A percentile compares a stretch with the other conserved stretches of the same genome.
Evolutionary conservation across 2,888 invertebrate genomes (phyloP).

Genomic region (Matsumyia berberina): DNA sequence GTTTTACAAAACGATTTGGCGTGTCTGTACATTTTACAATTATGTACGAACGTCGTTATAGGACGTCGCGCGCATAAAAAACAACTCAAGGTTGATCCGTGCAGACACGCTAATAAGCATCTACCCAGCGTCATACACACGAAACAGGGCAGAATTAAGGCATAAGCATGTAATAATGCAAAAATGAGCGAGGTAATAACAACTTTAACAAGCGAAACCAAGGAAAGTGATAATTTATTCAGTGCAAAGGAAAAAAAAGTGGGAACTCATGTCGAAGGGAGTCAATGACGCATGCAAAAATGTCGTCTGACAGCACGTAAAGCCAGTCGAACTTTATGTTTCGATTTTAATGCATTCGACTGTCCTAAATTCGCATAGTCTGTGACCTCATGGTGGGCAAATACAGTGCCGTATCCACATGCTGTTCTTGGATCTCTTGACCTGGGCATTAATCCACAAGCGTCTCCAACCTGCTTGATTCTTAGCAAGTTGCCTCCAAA

Average conservation of each 20-base stretch:
- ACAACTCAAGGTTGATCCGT: neutral
- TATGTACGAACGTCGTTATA: neutral
- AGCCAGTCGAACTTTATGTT: no score
- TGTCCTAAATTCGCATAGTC: no score
- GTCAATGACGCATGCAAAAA: neutral
- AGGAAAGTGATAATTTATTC: neutral
- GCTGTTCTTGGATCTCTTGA: no score
- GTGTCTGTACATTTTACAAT: neutral
- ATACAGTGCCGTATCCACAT: no score
- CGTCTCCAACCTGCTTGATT: no score
- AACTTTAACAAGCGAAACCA: no score
- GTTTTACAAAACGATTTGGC: neutral
- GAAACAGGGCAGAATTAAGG: neutral
- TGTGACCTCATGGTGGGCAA: no score
- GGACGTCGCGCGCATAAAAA: neutral
- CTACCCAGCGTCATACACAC: neutral
- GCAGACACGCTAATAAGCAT: slow-evolving; percentile 4
- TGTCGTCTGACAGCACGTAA: neutral
- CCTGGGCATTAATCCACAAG: no score
- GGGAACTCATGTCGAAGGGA: neutral
- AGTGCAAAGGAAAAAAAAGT: neutral
- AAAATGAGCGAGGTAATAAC: neutral
- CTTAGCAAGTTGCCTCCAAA: no score
- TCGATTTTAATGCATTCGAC: no score
- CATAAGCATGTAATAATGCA: slow-evolving; percentile 1